phyloP scores from a whole-genome alignment of 2,888 invertebrate genomes.

The Theristus sp. region DNA sequence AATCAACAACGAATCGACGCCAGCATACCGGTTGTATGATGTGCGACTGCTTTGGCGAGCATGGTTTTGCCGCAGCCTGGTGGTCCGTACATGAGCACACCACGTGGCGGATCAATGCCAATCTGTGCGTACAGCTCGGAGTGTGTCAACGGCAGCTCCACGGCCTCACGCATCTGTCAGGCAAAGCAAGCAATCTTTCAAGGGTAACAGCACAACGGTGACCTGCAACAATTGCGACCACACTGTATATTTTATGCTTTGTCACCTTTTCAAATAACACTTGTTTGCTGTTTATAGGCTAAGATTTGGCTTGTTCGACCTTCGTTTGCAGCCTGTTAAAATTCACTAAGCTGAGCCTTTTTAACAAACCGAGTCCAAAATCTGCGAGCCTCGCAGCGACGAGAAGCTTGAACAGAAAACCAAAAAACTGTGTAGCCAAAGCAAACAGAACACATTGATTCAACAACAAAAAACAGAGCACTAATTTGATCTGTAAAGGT shows the following conservation, averaged over 20 bases:
- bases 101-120: conserved; percentile 93
- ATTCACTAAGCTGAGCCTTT: no score
- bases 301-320: no score
- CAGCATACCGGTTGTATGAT: conserved; percentile 69
- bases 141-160: conserved; percentile 89
- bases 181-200: neutral
- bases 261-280: no score
- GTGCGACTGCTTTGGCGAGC: conserved; percentile 95
- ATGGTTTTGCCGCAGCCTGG: conserved; percentile 97
- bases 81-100: conserved; percentile 97
- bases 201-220: neutral
- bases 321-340: no score
- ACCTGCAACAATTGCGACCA: no score
- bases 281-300: no score
- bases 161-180: conserved; percentile 52
- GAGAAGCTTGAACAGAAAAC: neutral
- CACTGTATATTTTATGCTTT: no score
- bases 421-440: no score
- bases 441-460: neutral
- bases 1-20: neutral
- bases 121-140: conserved; percentile 90
- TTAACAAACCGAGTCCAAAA: no score
- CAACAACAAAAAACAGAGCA: neutral
- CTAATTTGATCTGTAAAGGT: neutral
- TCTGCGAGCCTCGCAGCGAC: no score